Percentiles rank a stretch among this genome's conserved stretches.
phyloP scores from a whole-genome alignment of 1,140 invertebrate species.

The Pseudobourletiella spinata region DNA sequence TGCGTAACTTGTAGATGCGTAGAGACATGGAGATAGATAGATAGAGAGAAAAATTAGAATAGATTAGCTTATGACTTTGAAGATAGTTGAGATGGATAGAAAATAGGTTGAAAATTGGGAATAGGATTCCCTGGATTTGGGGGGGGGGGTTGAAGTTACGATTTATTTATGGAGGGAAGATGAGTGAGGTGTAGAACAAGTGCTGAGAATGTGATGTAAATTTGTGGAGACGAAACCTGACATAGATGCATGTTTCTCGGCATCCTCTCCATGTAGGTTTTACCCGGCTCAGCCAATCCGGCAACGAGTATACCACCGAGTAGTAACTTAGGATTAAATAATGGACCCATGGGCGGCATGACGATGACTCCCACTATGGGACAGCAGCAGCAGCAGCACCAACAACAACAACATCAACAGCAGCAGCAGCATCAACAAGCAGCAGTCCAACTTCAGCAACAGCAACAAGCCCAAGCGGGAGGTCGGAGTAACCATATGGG shows the following conservation, averaged over 20 bases:
- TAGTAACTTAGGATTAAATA: conserved; percentile 11
- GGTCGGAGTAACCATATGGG: no score
- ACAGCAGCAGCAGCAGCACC: background rate
- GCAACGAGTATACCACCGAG: conserved; percentile 1
- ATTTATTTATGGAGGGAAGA: no score
- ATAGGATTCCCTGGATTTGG: no score
- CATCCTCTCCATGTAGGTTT: conserved; percentile 2
- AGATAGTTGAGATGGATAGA: no score
- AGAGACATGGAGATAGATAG: no score
- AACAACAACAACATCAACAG: background rate
- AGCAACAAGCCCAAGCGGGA: background rate
- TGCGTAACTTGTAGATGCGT: no score
- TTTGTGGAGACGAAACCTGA: background rate
- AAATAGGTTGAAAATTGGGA: no score
- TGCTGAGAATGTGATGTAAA: conserved; percentile 13
- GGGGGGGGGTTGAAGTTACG: no score
- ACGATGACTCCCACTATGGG: background rate
- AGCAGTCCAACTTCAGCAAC: conserved; percentile 5
- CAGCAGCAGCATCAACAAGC: background rate
- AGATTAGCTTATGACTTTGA: no score
- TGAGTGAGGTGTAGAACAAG: background rate
- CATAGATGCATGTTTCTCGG: background rate
- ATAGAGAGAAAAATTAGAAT: no score
- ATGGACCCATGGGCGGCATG: conserved; percentile 1
- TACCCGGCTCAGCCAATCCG: background rate